Conservation (phyloP, 2,888 invertebrate species). For the Loripinus fragilis region DNA sequence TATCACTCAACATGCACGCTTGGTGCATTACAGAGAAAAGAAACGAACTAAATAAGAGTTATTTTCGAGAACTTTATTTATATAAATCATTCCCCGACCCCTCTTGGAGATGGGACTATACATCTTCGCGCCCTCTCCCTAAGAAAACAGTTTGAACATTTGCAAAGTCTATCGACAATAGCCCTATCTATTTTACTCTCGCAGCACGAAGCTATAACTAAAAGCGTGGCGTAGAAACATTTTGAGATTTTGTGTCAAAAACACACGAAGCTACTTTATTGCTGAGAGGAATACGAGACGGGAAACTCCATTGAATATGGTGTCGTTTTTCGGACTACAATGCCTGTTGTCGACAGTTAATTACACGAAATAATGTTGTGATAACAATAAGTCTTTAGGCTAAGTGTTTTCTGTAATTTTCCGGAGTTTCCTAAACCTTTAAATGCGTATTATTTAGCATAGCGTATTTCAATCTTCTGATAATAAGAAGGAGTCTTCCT, state of each 20-base stretch:
- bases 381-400: slow-evolving; percentile 19
- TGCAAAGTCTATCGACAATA: slow-evolving; percentile 19
- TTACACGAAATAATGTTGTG: slow-evolving; percentile 4
- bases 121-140: slow-evolving; percentile 14
- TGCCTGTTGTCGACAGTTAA: slow-evolving; percentile 12
- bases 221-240: slow-evolving; percentile 17
- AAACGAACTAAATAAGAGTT: neutral
- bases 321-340: slow-evolving; percentile 4
- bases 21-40: neutral
- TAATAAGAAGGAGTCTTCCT: no score
- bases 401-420: slow-evolving; percentile 8
- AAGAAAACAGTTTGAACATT: slow-evolving; percentile 17
- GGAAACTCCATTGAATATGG: slow-evolving; percentile 2
- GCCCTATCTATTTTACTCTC: slow-evolving; percentile 20
- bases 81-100: slow-evolving; percentile 19
- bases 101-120: slow-evolving; percentile 6
- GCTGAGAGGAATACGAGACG: slow-evolving; percentile 6
- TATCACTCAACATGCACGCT: neutral
- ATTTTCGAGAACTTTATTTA: slow-evolving; percentile 15
- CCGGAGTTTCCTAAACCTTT: neutral
- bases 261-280: slow-evolving; percentile 1
- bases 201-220: slow-evolving; percentile 1
- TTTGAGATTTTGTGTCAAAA: slow-evolving; percentile 22
- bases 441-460: no score
- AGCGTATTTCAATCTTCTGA: no score